Evolutionary conservation across 2,888 invertebrate species (phyloP).

Genomic region (Nasonia oneida): DNA sequence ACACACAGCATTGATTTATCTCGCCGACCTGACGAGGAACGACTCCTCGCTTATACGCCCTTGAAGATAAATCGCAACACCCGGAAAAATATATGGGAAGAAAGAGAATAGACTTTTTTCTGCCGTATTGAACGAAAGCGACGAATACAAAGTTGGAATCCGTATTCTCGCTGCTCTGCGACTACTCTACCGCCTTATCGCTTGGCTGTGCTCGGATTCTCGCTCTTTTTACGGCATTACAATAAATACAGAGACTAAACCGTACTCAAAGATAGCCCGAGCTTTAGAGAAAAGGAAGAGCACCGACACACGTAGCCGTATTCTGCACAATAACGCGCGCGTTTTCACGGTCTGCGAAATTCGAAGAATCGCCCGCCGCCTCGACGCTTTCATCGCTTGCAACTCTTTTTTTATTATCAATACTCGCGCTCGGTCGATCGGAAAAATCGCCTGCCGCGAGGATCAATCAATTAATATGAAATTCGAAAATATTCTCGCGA

Average conservation of each 20-base stretch:
- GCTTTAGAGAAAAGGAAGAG: neutral
- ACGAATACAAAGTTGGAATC: constrained; percentile 9
- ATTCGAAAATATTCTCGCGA: neutral
- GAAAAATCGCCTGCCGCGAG: neutral
- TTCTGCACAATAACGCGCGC: neutral
- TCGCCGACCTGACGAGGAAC: neutral
- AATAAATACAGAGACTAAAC: constrained; percentile 16
- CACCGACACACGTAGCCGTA: neutral
- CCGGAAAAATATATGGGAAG: constrained; percentile 1
- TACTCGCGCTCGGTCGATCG: neutral
- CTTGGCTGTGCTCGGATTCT: neutral
- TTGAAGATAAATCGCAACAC: neutral
- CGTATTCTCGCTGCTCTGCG: neutral
- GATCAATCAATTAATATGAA: constrained; percentile 38
- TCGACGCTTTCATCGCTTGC: neutral
- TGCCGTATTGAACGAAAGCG: neutral
- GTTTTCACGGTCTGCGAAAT: neutral
- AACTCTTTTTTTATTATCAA: neutral
- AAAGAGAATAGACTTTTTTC: neutral
- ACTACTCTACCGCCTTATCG: neutral
- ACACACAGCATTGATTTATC: neutral
- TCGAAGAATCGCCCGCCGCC: neutral
- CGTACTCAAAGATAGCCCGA: neutral
- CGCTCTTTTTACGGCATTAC: constrained; percentile 36
- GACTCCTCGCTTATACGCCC: neutral